Conservation (phyloP, 2,113 vertebrate genomes). For the Oxygymnocypris stewartii region DNA sequence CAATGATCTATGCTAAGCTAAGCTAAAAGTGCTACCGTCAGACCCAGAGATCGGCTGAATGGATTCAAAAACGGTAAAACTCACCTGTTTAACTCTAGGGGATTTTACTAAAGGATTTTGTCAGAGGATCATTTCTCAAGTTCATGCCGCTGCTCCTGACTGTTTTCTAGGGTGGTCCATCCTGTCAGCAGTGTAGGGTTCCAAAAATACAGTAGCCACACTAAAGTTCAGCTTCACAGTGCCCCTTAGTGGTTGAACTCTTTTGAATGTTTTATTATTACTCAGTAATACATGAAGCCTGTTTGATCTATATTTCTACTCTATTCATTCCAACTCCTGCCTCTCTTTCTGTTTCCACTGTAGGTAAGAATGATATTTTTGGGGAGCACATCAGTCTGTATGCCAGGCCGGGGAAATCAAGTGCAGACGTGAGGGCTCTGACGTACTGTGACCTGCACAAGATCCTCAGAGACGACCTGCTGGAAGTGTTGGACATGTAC, state of each 20-base stretch:
- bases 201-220: neutral
- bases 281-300: neutral
- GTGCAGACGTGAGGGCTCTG: conserved; percentile 87
- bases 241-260: neutral
- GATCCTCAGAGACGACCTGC: conserved; percentile 91
- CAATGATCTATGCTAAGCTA: no score
- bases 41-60: no score
- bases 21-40: no score
- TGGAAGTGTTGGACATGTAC: conserved; percentile 97
- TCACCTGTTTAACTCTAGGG: no score
- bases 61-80: no score
- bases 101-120: neutral
- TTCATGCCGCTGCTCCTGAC: neutral
- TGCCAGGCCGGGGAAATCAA: conserved; percentile 89
- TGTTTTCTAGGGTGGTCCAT: neutral
- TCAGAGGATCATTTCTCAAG: neutral
- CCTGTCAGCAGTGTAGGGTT: neutral
- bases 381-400: conserved; percentile 92
- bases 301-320: neutral
- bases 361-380: conserved; percentile 94
- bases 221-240: neutral
- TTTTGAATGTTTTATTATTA: neutral
- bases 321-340: neutral
- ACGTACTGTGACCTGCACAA: conserved; percentile 98
- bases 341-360: neutral